Evolutionary conservation across 1,140 invertebrate genomes (phyloP).

Genomic region (Chironomus tepperi): DNA sequence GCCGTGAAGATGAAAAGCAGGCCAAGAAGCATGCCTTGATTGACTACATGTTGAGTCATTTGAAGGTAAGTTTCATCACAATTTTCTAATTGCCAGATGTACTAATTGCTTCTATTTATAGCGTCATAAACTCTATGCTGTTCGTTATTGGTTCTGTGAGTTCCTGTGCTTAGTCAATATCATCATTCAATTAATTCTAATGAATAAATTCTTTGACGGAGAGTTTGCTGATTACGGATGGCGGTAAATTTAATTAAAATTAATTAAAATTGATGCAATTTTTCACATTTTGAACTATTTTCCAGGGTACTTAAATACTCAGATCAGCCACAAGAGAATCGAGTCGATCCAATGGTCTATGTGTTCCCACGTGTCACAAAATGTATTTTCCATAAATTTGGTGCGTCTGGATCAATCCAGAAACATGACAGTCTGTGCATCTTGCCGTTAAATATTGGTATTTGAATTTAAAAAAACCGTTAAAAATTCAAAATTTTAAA

Average conservation of each 20-base stretch:
- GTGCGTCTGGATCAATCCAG: slow-evolving; percentile 73
- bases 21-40: slow-evolving; percentile 71
- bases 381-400: slow-evolving; percentile 86
- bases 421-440: slow-evolving; percentile 83
- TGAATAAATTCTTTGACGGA: slow-evolving; percentile 87
- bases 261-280: background rate
- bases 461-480: background rate
- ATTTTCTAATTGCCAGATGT: background rate
- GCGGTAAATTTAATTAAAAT: slow-evolving; percentile 26
- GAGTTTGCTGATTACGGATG: slow-evolving; percentile 79
- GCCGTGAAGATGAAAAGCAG: slow-evolving; percentile 59
- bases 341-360: slow-evolving; percentile 81
- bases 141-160: slow-evolving; percentile 78
- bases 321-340: slow-evolving; percentile 67
- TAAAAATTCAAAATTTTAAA: background rate
- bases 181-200: slow-evolving; percentile 75
- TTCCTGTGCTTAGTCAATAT: slow-evolving; percentile 74
- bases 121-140: slow-evolving; percentile 73
- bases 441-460: slow-evolving; percentile 70
- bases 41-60: slow-evolving; percentile 68
- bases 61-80: slow-evolving; percentile 53
- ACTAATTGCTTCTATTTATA: slow-evolving; percentile 41
- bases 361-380: slow-evolving; percentile 83
- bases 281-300: slow-evolving; percentile 34
- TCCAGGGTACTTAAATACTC: slow-evolving; percentile 65